Percentiles rank a stretch among this genome's conserved stretches.
These are phyloP conservation scores for Cyclina sinensis DNA, from an alignment of 1,140 invertebrate species.

Conservation along the genomic window DNA sequence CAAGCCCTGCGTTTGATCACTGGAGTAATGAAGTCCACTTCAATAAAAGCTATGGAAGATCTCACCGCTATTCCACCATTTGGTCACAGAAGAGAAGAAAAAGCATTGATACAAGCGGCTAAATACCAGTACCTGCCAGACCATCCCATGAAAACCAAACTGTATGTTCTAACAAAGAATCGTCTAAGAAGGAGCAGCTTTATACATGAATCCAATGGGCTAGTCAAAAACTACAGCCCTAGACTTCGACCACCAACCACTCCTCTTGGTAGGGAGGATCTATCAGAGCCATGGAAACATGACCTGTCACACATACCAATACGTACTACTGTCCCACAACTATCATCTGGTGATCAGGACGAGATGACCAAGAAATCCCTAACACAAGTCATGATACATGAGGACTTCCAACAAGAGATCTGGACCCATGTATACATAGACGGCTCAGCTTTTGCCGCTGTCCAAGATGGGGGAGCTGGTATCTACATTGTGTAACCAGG, in stretches of 20 bases:
- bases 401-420: too few relatives aligned
- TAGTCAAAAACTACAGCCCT: not conserved
- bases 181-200: not conserved
- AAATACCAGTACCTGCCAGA: not conserved
- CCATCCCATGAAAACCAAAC: not conserved
- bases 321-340: too few relatives aligned
- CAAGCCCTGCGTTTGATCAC: conserved; percentile 59
- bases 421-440: too few relatives aligned
- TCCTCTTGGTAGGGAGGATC: not conserved
- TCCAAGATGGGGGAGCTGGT: too few relatives aligned
- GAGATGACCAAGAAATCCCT: too few relatives aligned
- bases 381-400: too few relatives aligned
- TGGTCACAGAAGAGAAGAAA: not conserved
- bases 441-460: too few relatives aligned
- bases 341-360: too few relatives aligned
- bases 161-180: too few relatives aligned
- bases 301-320: too few relatives aligned
- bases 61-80: not conserved
- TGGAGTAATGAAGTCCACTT: conserved; percentile 37
- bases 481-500: too few relatives aligned
- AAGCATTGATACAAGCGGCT: not conserved
- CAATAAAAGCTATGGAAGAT: not conserved
- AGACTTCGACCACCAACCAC: not conserved
- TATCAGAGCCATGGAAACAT: not conserved
- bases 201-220: not conserved